These are phyloP conservation scores for Crotalus horridus DNA, from an alignment of 2,113 vertebrate species.

Conservation along the genomic window DNA sequence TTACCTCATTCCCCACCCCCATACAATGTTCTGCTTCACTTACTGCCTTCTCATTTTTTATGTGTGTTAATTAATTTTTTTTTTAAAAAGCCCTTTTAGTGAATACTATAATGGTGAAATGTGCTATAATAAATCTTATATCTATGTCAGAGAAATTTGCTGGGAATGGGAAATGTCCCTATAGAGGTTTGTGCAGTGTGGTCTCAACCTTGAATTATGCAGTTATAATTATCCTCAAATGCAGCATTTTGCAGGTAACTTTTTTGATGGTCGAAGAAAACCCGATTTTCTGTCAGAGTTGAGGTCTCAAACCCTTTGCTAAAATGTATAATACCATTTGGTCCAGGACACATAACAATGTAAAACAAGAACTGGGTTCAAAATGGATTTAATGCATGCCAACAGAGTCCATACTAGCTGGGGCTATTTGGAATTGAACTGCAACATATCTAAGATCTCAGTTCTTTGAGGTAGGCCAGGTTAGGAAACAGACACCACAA, in stretches of 20 bases:
- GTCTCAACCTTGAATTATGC: not conserved
- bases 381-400: not conserved
- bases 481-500: not conserved
- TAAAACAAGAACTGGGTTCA: not conserved
- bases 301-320: not conserved
- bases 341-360: not conserved
- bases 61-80: not conserved
- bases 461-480: not conserved
- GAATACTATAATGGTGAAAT: slow-evolving; percentile 13
- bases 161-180: not conserved
- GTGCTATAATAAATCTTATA: not conserved
- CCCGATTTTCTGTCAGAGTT: not conserved
- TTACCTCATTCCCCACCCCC: not conserved
- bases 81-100: not conserved
- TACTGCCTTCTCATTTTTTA: not conserved
- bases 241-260: not conserved
- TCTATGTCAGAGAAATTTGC: not conserved
- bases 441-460: not conserved
- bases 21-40: slow-evolving; percentile 20
- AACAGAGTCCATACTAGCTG: not conserved
- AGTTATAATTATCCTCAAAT: not conserved
- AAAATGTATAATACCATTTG: not conserved
- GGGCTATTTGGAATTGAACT: not conserved
- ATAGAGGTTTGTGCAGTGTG: not conserved
- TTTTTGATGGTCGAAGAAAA: not conserved